Percentiles rank a stretch among this genome's conserved stretches.
Conservation (phyloP, 2,888 invertebrate species). For the Nudaria mundana region DNA sequence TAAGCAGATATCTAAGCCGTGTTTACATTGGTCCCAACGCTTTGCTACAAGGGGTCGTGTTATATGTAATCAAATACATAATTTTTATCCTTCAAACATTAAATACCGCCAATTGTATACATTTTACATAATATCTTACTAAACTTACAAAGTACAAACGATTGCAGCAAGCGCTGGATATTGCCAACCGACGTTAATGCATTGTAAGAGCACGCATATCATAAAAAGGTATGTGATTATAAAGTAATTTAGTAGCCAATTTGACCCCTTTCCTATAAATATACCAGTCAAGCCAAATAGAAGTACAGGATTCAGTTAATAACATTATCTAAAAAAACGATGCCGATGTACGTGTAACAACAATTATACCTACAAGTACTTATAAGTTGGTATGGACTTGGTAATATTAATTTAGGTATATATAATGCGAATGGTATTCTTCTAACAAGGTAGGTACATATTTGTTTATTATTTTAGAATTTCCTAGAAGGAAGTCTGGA, state of each 20-base stretch:
- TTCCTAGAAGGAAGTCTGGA: no score
- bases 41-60: conserved; percentile 52
- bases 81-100: conserved; percentile 9
- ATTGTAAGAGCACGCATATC: no score
- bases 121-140: neutral
- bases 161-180: conserved; percentile 5
- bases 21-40: conserved; percentile 71
- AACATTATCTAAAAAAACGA: conserved; percentile 34
- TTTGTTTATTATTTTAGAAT: conserved; percentile 1
- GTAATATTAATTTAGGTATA: conserved; percentile 26
- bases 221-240: conserved; percentile 15
- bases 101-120: conserved; percentile 3
- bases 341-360: conserved; percentile 26
- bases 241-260: conserved; percentile 19
- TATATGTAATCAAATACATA: conserved; percentile 9
- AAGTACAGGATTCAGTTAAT: conserved; percentile 35
- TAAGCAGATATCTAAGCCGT: conserved; percentile 36
- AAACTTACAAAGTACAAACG: neutral
- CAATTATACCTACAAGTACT: no score
- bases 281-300: conserved; percentile 40
- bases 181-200: conserved; percentile 3
- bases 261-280: conserved; percentile 38
- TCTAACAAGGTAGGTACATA: conserved; percentile 6
- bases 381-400: no score
- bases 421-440: conserved; percentile 18